phyloP scores from a whole-genome alignment of 2,888 invertebrate species.

The Osedax frankpressi region DNA sequence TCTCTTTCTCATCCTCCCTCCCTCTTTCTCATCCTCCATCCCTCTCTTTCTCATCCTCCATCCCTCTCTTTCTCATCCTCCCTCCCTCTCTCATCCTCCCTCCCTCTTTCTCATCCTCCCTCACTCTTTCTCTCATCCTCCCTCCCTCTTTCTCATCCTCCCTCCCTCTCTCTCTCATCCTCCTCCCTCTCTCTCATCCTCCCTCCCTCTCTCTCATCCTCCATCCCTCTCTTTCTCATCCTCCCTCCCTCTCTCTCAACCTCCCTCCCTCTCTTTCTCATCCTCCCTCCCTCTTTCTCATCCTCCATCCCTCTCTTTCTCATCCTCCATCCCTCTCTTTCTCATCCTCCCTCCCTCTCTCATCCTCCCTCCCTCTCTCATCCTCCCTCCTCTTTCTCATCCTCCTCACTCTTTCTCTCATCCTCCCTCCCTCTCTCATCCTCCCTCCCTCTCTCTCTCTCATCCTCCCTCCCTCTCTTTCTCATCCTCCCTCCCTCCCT shows the following conservation, averaged over 20 bases:
- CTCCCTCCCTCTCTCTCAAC: background rate
- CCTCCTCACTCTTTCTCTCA: conserved; percentile 1
- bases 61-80: background rate
- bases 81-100: background rate
- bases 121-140: conserved; percentile 4
- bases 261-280: too few species aligned
- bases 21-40: background rate
- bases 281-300: too few species aligned
- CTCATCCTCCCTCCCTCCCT: background rate
- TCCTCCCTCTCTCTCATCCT: too few species aligned
- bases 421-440: background rate
- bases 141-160: background rate
- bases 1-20: background rate
- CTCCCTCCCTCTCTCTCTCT: background rate
- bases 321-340: too few species aligned
- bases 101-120: conserved; percentile 1
- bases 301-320: too few species aligned
- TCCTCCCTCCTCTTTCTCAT: too few species aligned
- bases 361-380: background rate
- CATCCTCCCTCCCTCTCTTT: background rate
- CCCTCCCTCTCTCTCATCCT: too few species aligned
- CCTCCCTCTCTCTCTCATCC: background rate
- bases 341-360: background rate
- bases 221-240: too few species aligned
- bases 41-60: too few species aligned